These are phyloP conservation scores for Hapalemur alaotrensis DNA, from an alignment of 2,797 vertebrate genomes.

Conservation along the genomic window DNA sequence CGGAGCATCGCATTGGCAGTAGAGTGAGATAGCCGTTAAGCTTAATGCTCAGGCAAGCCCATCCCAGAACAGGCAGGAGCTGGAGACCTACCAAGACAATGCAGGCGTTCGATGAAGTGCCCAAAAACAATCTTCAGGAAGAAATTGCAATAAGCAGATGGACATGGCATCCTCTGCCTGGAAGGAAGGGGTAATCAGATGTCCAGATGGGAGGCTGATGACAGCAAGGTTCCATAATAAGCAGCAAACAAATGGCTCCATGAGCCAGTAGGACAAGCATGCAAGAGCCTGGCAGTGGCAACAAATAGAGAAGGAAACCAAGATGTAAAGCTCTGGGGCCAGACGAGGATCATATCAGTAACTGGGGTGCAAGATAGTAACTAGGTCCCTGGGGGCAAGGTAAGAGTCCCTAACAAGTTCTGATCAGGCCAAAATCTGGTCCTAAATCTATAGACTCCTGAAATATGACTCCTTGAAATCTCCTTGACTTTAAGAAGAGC, in stretches of 20 bases:
- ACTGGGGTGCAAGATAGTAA: not conserved
- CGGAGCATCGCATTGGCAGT: not conserved
- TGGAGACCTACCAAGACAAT: not conserved
- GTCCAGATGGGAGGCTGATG: not conserved
- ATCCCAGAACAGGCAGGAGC: not conserved
- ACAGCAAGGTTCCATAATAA: not conserved
- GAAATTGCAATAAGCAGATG: not conserved
- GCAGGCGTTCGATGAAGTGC: not conserved
- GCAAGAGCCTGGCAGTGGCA: not conserved
- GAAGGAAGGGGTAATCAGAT: not conserved
- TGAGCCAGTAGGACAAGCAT: not conserved
- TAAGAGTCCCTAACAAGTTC: not conserved
- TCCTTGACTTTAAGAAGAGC: not conserved
- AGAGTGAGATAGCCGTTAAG: not conserved
- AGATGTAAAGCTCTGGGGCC: not conserved
- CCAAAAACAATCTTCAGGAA: not conserved
- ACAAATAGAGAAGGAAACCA: not conserved
- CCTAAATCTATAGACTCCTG: not conserved
- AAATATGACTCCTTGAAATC: not conserved
- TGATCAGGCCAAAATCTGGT: not conserved
- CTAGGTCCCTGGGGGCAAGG: not conserved
- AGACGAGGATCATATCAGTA: not conserved
- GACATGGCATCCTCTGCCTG: not conserved
- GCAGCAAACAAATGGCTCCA: not conserved
- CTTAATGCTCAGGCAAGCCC: not conserved